Conservation (phyloP, 2,888 invertebrate species). For the Hofmannophila pseudospretella region DNA sequence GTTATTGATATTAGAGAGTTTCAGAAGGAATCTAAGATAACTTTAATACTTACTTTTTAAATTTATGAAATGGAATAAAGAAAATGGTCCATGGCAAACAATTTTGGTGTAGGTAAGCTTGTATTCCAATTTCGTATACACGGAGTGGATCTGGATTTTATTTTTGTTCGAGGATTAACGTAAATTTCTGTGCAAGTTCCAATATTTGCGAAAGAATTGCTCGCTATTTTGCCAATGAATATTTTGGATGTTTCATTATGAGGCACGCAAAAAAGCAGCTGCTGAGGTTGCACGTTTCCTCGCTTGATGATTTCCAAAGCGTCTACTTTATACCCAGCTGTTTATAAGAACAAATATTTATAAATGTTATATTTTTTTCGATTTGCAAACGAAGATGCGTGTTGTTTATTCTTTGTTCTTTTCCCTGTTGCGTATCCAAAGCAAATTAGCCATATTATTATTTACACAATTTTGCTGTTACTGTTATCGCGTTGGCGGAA, state of each 20-base stretch:
- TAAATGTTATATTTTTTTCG: slow-evolving; percentile 38
- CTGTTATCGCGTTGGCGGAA: too few relatives aligned
- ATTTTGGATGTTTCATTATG: slow-evolving; percentile 44
- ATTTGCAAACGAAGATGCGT: slow-evolving; percentile 31
- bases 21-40: too few relatives aligned
- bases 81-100: too few relatives aligned
- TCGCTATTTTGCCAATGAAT: slow-evolving; percentile 47
- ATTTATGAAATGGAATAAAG: too few relatives aligned
- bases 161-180: slow-evolving; percentile 30
- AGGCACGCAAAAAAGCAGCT: slow-evolving; percentile 16
- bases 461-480: slow-evolving; percentile 18
- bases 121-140: too few relatives aligned
- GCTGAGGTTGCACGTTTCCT: slow-evolving; percentile 24
- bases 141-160: too few relatives aligned
- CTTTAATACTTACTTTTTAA: too few relatives aligned
- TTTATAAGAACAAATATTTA: slow-evolving; percentile 16
- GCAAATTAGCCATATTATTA: slow-evolving; percentile 35
- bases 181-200: slow-evolving; percentile 32
- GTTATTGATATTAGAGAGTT: too few relatives aligned
- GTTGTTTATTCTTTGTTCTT: slow-evolving; percentile 33
- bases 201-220: slow-evolving; percentile 46
- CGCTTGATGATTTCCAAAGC: slow-evolving; percentile 28
- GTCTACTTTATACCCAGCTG: slow-evolving; percentile 19
- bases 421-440: slow-evolving; percentile 31
- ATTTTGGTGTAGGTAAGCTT: too few relatives aligned